Percentiles rank a stretch among this genome's conserved stretches.
Evolutionary conservation across 2,113 vertebrate species (phyloP).

Genomic region (Serilophus lunatus): DNA sequence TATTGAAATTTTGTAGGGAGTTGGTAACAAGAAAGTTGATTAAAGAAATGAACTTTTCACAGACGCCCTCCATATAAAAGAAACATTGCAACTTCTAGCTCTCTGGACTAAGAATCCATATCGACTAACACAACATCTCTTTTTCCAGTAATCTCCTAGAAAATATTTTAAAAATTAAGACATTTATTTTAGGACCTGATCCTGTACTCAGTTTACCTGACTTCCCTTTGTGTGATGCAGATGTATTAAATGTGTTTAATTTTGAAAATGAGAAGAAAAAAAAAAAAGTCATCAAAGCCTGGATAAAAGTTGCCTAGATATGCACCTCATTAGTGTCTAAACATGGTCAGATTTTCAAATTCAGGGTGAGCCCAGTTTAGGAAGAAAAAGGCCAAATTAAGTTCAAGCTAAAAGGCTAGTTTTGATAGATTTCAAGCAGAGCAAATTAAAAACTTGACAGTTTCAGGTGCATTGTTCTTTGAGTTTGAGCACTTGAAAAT

Average conservation of each 20-base stretch:
- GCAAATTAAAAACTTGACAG: not conserved
- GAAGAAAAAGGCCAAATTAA: not conserved
- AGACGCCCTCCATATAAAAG: not conserved
- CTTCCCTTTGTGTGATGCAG: accelerated
- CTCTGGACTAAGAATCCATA: not conserved
- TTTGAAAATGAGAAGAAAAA: not conserved
- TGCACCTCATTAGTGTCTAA: not conserved
- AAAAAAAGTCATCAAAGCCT: not conserved
- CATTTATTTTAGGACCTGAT: not conserved
- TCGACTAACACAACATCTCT: not conserved
- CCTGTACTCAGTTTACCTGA: not conserved
- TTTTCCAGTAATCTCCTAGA: not conserved
- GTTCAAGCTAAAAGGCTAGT: not conserved
- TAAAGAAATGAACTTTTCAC: not conserved
- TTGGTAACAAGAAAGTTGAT: not conserved
- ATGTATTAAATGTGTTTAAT: not conserved
- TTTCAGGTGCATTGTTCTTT: not conserved
- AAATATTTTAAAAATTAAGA: not conserved
- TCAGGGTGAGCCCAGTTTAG: not conserved
- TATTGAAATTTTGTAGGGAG: not conserved
- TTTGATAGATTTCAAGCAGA: not conserved
- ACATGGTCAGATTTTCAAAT: not conserved
- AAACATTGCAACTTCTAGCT: not conserved
- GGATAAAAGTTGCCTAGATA: not conserved
- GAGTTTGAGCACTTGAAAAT: not conserved